Evolutionary conservation across 2,888 invertebrate species (phyloP).

Genomic region (Mythimna lalbum): DNA sequence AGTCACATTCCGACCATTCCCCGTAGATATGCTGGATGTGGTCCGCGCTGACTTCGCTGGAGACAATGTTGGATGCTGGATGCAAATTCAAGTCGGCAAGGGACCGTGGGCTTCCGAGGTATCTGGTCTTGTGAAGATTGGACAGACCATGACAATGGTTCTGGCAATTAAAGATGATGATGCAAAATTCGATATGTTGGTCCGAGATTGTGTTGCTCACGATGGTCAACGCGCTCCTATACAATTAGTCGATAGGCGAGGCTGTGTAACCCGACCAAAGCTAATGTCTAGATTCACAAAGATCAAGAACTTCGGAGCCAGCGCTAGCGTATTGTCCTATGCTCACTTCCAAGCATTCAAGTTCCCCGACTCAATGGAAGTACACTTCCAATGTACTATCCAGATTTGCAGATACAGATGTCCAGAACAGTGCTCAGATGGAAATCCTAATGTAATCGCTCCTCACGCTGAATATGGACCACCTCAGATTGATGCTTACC

Average conservation of each 20-base stretch:
- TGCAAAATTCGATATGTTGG: slow-evolving; percentile 98
- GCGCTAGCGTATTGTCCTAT: slow-evolving; percentile 97
- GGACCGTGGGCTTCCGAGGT: slow-evolving; percentile 99
- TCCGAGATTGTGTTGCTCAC: slow-evolving; percentile 98
- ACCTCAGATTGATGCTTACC: slow-evolving; percentile 90
- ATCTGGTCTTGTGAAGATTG: slow-evolving; percentile 97
- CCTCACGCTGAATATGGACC: slow-evolving; percentile 93
- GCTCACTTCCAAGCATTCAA: slow-evolving; percentile 99
- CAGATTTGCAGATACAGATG: slow-evolving; percentile 98
- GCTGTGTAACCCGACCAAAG: slow-evolving; percentile 97
- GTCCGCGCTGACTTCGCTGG: slow-evolving; percentile 98
- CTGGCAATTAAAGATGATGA: slow-evolving; percentile 98
- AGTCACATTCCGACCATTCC: slow-evolving; percentile 98
- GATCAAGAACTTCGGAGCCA: slow-evolving; percentile 98
- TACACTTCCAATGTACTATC: slow-evolving; percentile 98
- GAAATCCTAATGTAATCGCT: slow-evolving; percentile 85
- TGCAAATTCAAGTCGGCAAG: slow-evolving; percentile 98
- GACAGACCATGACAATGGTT: slow-evolving; percentile 99
- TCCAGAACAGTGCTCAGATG: slow-evolving; percentile 97
- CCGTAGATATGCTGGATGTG: slow-evolving; percentile 98
- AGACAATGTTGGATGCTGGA: slow-evolving; percentile 99
- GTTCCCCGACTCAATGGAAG: slow-evolving; percentile 99
- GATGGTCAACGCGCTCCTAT: slow-evolving; percentile 98
- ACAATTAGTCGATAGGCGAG: slow-evolving; percentile 97
- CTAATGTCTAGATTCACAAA: slow-evolving; percentile 98